phyloP scores from a whole-genome alignment of 2,797 vertebrate genomes.

The Podargus strigoides region DNA sequence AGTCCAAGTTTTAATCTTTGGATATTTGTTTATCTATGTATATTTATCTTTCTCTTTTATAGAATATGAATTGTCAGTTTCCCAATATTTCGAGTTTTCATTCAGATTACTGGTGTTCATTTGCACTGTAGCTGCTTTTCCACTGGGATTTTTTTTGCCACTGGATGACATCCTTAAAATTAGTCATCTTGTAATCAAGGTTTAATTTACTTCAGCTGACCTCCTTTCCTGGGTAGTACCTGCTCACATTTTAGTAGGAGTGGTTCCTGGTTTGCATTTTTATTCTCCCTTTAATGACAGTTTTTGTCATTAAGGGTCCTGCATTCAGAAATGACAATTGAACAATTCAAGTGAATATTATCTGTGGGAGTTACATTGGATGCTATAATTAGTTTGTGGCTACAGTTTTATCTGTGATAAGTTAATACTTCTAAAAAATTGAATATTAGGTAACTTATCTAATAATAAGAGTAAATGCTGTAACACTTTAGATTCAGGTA shows the following conservation, averaged over 20 bases:
- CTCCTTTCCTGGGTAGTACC: not conserved
- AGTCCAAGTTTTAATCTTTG: not conserved
- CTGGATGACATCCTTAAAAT: not conserved
- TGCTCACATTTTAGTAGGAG: not conserved
- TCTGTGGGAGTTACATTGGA: not conserved
- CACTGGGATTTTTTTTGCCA: not conserved
- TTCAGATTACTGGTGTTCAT: not conserved
- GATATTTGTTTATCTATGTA: not conserved
- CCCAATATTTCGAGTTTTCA: not conserved
- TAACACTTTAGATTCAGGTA: not conserved
- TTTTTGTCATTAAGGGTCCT: not conserved
- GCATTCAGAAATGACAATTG: not conserved
- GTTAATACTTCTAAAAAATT: not conserved
- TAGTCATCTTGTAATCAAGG: not conserved
- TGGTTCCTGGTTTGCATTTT: not conserved
- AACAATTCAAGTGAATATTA: not conserved
- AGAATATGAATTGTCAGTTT: not conserved
- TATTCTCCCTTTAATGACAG: not conserved
- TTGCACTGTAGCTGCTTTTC: not conserved
- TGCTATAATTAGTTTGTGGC: not conserved
- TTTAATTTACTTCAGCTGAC: not conserved
- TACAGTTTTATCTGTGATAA: not conserved
- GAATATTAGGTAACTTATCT: not conserved
- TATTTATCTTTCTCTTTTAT: not conserved
- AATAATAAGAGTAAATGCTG: not conserved